phyloP scores from a whole-genome alignment of 2,888 invertebrate species.

The Clepsis dumicolana region DNA sequence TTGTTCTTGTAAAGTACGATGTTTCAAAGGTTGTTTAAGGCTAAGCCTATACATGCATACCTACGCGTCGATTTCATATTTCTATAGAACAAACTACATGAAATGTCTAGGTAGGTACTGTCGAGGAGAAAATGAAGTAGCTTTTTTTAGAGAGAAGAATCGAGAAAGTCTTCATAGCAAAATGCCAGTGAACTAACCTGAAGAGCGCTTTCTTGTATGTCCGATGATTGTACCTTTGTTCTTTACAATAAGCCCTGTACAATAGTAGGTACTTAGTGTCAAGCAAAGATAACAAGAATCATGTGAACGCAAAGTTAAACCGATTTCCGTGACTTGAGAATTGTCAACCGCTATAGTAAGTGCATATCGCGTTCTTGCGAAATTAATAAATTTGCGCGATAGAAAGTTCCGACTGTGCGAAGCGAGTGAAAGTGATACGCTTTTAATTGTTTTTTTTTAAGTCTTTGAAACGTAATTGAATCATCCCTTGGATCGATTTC shows the following conservation, averaged over 20 bases:
- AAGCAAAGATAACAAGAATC: conserved; percentile 9
- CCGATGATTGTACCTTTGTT: background rate
- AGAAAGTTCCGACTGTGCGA: conserved; percentile 55
- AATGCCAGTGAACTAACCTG: background rate
- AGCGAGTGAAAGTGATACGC: conserved; percentile 61
- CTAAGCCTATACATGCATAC: background rate
- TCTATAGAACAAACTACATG: too few relatives aligned
- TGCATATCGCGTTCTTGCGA: conserved; percentile 51
- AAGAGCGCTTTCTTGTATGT: background rate
- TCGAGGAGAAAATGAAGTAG: background rate
- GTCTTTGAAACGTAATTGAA: conserved; percentile 37
- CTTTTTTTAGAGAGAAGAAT: background rate
- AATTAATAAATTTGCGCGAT: conserved; percentile 64
- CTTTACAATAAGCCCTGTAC: conserved; percentile 4
- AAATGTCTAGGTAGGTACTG: too few relatives aligned
- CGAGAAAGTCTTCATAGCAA: background rate
- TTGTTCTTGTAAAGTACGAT: background rate
- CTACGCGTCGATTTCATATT: background rate
- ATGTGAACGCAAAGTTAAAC: conserved; percentile 26
- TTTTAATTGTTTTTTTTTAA: conserved; percentile 50
- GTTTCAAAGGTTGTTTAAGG: background rate
- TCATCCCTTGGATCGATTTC: conserved; percentile 22
- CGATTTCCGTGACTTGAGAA: conserved; percentile 30
- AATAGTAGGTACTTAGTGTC: conserved; percentile 12
- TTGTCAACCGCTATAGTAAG: conserved; percentile 21